These are phyloP conservation scores for Sarcophaga peregrina DNA, from an alignment of 1,140 invertebrate species.

Conservation along the genomic window DNA sequence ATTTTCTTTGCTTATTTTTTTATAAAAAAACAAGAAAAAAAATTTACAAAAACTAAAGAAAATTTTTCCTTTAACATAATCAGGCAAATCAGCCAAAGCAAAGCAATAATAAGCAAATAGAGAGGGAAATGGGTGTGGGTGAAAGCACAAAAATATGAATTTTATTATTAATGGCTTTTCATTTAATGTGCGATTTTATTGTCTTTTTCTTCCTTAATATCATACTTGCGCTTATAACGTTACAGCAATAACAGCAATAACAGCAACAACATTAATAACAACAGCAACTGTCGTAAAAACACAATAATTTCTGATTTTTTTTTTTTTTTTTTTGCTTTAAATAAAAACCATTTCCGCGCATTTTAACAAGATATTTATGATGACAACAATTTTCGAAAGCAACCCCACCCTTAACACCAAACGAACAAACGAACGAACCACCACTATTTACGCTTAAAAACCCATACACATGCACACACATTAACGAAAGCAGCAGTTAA, in stretches of 20 bases:
- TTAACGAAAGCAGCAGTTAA: background rate
- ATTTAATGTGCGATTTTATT: slow-evolving; percentile 37
- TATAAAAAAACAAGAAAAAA: too few relatives aligned
- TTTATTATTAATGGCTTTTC: slow-evolving; percentile 36
- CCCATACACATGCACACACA: background rate
- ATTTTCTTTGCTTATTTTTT: background rate
- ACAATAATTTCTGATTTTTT: slow-evolving; percentile 28
- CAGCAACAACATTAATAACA: background rate
- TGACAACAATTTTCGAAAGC: slow-evolving; percentile 6
- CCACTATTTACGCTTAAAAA: background rate
- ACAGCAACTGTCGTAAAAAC: slow-evolving; percentile 29
- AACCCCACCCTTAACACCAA: background rate
- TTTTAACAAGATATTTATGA: slow-evolving; percentile 38
- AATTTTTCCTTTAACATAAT: too few relatives aligned
- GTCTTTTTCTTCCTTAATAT: slow-evolving; percentile 25
- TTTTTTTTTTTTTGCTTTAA: background rate
- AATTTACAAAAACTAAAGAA: too few relatives aligned
- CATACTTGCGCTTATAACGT: background rate
- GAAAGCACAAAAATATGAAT: background rate
- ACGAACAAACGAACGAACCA: background rate
- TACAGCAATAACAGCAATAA: background rate
- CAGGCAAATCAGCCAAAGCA: too few relatives aligned
- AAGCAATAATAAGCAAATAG: too few relatives aligned
- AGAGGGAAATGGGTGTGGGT: too few relatives aligned
- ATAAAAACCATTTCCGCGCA: slow-evolving; percentile 38